Conservation (phyloP, 2,888 invertebrate species). For the Cylindroiulus punctatus region DNA sequence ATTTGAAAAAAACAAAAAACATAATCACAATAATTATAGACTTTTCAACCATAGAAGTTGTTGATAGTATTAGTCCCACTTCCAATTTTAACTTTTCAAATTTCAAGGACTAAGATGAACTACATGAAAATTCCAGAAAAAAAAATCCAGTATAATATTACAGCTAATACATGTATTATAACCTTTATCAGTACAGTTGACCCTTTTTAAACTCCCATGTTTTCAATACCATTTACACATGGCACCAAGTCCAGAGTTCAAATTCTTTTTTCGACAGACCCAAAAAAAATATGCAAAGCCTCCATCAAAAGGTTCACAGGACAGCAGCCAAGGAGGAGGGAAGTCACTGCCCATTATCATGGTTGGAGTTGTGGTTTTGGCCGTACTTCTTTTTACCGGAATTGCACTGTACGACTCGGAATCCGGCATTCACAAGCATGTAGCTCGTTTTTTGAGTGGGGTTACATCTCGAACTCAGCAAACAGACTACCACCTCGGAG, state of each 20-base stretch:
- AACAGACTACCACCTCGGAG: conserved; percentile 70
- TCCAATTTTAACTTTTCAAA: too few species aligned
- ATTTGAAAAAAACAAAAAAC: too few species aligned
- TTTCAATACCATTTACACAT: too few species aligned
- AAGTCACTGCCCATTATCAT: background rate
- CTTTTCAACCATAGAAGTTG: too few species aligned
- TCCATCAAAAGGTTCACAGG: background rate
- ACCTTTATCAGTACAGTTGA: too few species aligned
- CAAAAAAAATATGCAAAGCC: background rate
- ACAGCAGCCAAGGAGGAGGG: background rate
- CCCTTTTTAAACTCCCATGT: too few species aligned
- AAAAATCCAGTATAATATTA: too few species aligned
- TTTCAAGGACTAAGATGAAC: too few species aligned
- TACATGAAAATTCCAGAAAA: too few species aligned
- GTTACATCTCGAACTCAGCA: conserved; percentile 36
- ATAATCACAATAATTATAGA: too few species aligned
- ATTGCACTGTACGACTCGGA: background rate
- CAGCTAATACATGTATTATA: too few species aligned
- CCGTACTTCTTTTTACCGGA: background rate
- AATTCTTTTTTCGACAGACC: background rate
- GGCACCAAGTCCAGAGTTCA: background rate
- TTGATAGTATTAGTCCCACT: too few species aligned
- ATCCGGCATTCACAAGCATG: conserved; percentile 50
- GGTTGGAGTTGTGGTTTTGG: background rate
- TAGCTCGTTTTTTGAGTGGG: conserved; percentile 48